phyloP scores from a whole-genome alignment of 2,888 invertebrate genomes.

The Macrosiphum euphorbiae region DNA sequence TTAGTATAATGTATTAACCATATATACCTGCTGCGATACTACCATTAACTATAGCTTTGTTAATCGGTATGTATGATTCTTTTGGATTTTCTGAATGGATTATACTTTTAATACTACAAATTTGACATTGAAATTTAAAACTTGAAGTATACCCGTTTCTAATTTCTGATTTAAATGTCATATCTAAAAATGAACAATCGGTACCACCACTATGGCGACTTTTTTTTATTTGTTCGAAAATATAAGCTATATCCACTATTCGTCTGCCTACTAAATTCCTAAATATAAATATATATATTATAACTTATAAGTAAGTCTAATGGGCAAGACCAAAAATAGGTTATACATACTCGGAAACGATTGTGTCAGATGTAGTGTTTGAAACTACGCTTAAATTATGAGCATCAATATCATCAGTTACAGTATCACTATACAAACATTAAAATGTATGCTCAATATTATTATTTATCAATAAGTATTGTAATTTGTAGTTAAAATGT shows the following conservation, averaged over 20 bases:
- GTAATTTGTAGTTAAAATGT: not conserved
- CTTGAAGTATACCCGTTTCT: conserved; percentile 8
- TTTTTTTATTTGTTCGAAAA: no score
- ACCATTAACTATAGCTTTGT: conserved; percentile 5
- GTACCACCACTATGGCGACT: no score
- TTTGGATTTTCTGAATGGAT: not conserved
- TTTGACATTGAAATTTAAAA: conserved; percentile 11
- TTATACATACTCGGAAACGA: not conserved
- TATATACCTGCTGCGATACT: conserved; percentile 6
- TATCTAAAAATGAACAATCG: conserved; percentile 6
- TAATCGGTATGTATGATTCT: conserved; percentile 1
- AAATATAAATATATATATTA: no score
- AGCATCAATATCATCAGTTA: not conserved
- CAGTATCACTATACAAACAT: no score
- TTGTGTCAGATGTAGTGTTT: not conserved
- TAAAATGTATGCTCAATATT: no score
- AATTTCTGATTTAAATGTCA: not conserved
- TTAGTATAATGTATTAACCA: no score
- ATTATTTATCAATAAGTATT: not conserved
- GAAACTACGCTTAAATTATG: conserved; percentile 8
- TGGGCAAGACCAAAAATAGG: not conserved
- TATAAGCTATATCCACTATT: no score
- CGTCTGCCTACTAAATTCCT: no score
- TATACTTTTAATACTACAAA: not conserved
- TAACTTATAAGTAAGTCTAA: not conserved